Evolutionary conservation across 1,140 invertebrate genomes (phyloP), one percentile per base, ranked within the genome.

Genomic region (Drosophila obscura): DNA sequence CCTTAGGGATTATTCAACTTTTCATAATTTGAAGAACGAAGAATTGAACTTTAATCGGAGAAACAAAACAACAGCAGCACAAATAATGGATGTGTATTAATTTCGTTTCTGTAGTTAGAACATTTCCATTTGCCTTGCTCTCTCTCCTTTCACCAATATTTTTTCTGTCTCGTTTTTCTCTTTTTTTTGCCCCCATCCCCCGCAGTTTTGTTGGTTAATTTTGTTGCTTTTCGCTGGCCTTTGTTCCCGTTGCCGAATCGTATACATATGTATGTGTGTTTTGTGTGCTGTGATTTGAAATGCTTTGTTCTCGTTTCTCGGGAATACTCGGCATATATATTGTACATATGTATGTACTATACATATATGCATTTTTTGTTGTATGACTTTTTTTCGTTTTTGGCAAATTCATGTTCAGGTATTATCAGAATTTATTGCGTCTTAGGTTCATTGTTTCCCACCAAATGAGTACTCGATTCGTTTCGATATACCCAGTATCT

Each of bases 401-500:
- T 84, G 44, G 46, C 45, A 51, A 56, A 51, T 62, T 83, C 59
- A 67, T 73, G 61, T 81, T 63, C 64, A 87, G 61, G 72, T 81
- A 87, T 81, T 87, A 85, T 78, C 81, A 65, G 64, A 64, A 66
- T 82, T 82, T 88, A 85, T 67, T 88, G 81, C 83, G 83, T 78
- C 73, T 87, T 82, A 78, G 69, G 81, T 85, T 85, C 83, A 88
- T 82, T 85, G 81, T 78, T 88, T 82, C 60, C 35, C 31, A 39
- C 24, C 53, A 63, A 63, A 74, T 45, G 16, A 50, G 43, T 28
- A 69, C 65, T 66, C 49, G 35, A 49, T 57, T n/a, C 16, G 11
- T 49, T 69, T 69, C 19, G 24, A 45, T 60, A 48, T 6, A 46
- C 49, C 67, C 5, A 49, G 31, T 58, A 45, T 71, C 59, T 64